Base-by-base conservation (phyloP, 2,797 vertebrate genomes). In the Percopsis omiscomaycus region DNA sequence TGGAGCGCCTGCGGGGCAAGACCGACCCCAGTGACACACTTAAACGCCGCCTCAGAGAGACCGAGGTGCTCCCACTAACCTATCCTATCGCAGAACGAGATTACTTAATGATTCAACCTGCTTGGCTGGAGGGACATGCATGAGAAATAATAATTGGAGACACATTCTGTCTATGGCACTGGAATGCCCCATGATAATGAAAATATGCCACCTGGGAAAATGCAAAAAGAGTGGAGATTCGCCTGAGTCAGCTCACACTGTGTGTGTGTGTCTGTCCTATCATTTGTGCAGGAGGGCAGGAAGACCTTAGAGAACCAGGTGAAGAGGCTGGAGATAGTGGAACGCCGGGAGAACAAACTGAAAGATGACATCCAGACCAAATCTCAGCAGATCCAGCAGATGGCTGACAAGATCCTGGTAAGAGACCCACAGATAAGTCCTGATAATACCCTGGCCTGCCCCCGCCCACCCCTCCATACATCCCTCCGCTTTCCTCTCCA, bases 301-400 rank as follows among this genome's bases (percentile, higher is more conserved):
- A 97, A 96, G 89, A 96, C 95, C 73, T 91, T 98, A 85, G 97
- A 99, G 92, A 98, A 97, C 89, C 96, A 99, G 87, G 96, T 99
- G 81, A 97, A 98, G 90, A 94, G 95, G 77, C 90, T 99, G 80
- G 97, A 98, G 91, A 96, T 96, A 74, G 95, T 98, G 66, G 97
- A 98, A 80, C 93, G 96, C 55, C 92, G 96, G 82, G 97, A 99
- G 91, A 97, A 94, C 84, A 98, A 97, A 83, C 94, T 99, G 64
- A 90, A 90, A 74, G 88, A 90, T 69, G 88, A 90, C 83, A 89
- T 91, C 76, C 89, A 90, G 84, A 89, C 95, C 82, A 99, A 99
- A 90, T 96, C 96, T 84, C 95, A 97, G 81, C 97, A 99, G 93
- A 98, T 98, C 81, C 97, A 98, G 90, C 97, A 98, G 93, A 99